These are phyloP conservation scores for Megalurothrips usitatus DNA, from an alignment of 2,888 invertebrate species.

Conservation along the genomic window DNA sequence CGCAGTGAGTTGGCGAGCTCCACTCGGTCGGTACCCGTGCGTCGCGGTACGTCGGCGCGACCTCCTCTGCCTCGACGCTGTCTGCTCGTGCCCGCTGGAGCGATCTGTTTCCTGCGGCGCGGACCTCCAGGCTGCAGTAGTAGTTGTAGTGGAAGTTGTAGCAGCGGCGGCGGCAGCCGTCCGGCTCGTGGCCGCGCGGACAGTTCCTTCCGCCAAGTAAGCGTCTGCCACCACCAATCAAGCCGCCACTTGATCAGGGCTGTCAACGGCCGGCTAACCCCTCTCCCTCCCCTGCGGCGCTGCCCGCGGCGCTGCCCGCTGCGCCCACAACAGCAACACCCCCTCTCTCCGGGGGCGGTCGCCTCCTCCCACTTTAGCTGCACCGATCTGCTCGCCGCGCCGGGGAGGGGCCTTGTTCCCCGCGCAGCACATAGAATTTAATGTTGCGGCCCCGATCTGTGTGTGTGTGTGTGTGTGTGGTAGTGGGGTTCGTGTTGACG, in stretches of 20 bases:
- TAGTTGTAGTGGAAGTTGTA: too few species aligned
- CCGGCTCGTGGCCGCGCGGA: neutral
- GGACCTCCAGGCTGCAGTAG: too few species aligned
- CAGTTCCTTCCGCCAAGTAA: slow-evolving; percentile 24
- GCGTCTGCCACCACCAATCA: slow-evolving; percentile 17
- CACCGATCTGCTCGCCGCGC: neutral
- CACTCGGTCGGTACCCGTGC: too few species aligned
- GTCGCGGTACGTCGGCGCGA: too few species aligned
- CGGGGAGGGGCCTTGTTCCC: neutral
- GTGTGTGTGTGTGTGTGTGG: too few species aligned
- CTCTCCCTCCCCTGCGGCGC: neutral
- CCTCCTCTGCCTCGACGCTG: too few species aligned
- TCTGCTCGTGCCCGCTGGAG: too few species aligned
- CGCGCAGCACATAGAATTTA: neutral
- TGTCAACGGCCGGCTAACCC: slow-evolving; percentile 18
- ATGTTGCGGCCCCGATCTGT: too few species aligned
- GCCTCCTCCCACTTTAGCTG: neutral
- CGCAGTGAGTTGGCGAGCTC: too few species aligned
- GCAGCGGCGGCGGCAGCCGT: too few species aligned
- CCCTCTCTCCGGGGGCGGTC: neutral
- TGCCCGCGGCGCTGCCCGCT: neutral
- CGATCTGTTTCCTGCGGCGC: too few species aligned
- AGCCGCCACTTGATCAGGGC: slow-evolving; percentile 17
- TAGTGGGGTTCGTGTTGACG: too few species aligned
- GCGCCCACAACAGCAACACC: neutral